Conservation (phyloP, 1,140 invertebrate genomes). For the Choristoneura fumiferana region DNA sequence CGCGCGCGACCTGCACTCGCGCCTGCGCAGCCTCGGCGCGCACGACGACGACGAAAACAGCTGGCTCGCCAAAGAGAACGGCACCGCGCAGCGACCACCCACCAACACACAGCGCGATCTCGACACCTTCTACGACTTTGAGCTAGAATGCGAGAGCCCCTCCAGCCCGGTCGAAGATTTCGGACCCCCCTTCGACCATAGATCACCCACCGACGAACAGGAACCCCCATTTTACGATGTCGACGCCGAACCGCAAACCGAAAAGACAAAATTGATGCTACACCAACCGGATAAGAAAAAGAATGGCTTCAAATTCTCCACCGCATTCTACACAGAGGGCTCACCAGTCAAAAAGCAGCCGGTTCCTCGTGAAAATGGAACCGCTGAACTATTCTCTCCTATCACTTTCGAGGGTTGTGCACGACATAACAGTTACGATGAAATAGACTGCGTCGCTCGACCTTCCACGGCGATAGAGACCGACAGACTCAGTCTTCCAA, state of each 20-base stretch:
- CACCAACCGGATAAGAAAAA: slow-evolving; percentile 57
- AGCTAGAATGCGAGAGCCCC: slow-evolving; percentile 81
- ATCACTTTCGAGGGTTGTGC: slow-evolving; percentile 77
- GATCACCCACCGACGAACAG: slow-evolving; percentile 65
- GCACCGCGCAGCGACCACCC: slow-evolving; percentile 52
- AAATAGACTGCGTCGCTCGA: slow-evolving; percentile 48
- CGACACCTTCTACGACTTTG: slow-evolving; percentile 79
- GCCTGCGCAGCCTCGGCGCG: slow-evolving; percentile 83
- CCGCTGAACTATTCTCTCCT: slow-evolving; percentile 66
- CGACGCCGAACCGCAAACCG: slow-evolving; percentile 52
- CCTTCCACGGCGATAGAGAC: slow-evolving; percentile 29
- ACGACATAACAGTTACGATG: slow-evolving; percentile 64
- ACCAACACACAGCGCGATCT: slow-evolving; percentile 72
- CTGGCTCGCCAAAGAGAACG: slow-evolving; percentile 63
- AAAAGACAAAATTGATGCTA: slow-evolving; percentile 49
- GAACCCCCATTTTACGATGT: slow-evolving; percentile 75
- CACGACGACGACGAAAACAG: slow-evolving; percentile 65
- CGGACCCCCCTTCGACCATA: slow-evolving; percentile 69
- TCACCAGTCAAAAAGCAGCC: slow-evolving; percentile 71
- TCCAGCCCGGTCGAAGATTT: slow-evolving; percentile 84
- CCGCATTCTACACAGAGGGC: slow-evolving; percentile 60
- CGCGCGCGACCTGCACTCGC: slow-evolving; percentile 85
- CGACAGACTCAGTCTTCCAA: slow-evolving; percentile 44
- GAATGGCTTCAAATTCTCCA: slow-evolving; percentile 68
- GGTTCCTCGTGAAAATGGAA: slow-evolving; percentile 67